Conservation (phyloP, 2,888 invertebrate species). For the Tenthredo amoena region DNA sequence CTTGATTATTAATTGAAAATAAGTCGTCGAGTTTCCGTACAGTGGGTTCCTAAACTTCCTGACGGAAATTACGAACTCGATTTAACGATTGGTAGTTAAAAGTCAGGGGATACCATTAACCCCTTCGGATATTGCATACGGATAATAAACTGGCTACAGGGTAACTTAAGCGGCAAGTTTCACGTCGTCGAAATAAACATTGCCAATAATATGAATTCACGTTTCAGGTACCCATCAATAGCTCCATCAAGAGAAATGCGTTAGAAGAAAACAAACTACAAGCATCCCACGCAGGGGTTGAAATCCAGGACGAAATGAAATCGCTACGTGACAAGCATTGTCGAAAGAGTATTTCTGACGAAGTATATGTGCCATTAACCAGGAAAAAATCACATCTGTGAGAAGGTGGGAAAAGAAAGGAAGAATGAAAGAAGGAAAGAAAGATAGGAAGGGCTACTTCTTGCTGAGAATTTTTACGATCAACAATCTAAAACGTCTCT, state of each 20-base stretch:
- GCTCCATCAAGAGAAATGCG: constrained; percentile 31
- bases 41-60: not conserved
- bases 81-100: constrained; percentile 14
- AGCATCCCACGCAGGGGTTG: constrained; percentile 28
- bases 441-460: not conserved
- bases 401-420: not conserved
- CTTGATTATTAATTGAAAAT: not conserved
- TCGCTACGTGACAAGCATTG: constrained; percentile 50
- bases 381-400: constrained; percentile 39
- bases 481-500: not conserved
- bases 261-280: constrained; percentile 43
- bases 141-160: not conserved
- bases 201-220: constrained; percentile 30
- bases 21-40: not conserved
- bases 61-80: not conserved
- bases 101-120: not conserved
- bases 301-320: constrained; percentile 48
- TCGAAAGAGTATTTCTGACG: constrained; percentile 27
- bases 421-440: not conserved
- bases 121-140: not conserved
- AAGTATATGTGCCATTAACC: constrained; percentile 33
- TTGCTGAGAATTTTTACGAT: constrained; percentile 10
- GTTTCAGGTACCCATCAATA: constrained; percentile 43
- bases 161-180: not conserved
- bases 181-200: constrained; percentile 37